Base-by-base conservation (phyloP, 2,888 invertebrate species). In the Heliconius erato region DNA sequence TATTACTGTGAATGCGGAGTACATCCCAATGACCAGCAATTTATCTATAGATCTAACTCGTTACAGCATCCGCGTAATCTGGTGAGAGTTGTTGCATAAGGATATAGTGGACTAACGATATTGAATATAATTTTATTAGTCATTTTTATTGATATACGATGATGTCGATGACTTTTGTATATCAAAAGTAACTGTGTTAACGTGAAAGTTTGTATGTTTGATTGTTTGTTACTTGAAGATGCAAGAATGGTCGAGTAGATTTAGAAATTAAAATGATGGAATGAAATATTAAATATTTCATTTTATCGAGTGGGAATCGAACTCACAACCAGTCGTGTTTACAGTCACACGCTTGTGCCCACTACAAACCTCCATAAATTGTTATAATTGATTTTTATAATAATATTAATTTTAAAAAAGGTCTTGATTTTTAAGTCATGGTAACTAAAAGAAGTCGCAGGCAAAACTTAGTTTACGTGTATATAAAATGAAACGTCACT, bases 81-180 rank as follows among this genome's bases (percentile, higher is more conserved):
- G 67, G 82, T 78, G 81, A 82, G 84, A 84, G 84, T 65, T 40
- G 5, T 84, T 84, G 63, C 82, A 74, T 84, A 84, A 84, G 59
- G 54, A 19, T 32, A 14, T 28, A 54, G n/a, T 14, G 23, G 40
- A 65, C 35, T 35, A 35, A 40, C 19, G 19, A n/a, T 54, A 32
- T 74, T 74, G 59, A 76, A 76, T 76, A 63, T 76, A 23, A 76
- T 76, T 59, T 76, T 32, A 76, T 63, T 76, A 76, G 16, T 32
- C 1, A 49, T 32, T 59, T 59, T 54, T 23, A 32, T 59, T 74
- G n/a, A 3, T 35, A 35, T 32, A 14, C 9, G 32, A n/a, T 76
- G 49, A 14, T 63, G 28, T 28, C 11, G 32, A 54, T 74, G 19
- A 19, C 16, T 28, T 49, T 16, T 74, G 11, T 59, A 23, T 59